phyloP scores from a whole-genome alignment of 2,113 vertebrate genomes.

The Baryphthengus martii region DNA sequence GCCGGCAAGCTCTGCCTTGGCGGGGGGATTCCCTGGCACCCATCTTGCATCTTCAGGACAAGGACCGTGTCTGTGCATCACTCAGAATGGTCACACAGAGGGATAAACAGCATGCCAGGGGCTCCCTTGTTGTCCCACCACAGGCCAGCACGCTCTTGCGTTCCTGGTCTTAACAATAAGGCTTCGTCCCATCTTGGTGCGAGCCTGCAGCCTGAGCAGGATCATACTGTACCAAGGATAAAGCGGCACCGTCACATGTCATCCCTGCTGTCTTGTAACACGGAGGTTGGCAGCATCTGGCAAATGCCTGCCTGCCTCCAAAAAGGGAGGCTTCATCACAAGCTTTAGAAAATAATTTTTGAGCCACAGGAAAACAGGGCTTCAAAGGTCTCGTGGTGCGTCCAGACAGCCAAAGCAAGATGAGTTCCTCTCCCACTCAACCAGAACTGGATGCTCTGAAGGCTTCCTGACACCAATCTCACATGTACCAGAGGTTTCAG shows the following conservation, averaged over 20 bases:
- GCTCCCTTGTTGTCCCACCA: neutral
- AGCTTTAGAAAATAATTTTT: neutral
- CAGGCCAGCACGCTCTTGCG: rapidly evolving
- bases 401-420: neutral
- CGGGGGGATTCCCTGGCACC: neutral
- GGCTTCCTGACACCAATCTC: neutral
- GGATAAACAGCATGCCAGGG: neutral
- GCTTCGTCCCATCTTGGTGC: neutral
- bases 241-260: neutral
- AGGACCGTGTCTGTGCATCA: neutral
- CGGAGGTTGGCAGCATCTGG: rapidly evolving
- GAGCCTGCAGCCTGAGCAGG: neutral
- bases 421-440: neutral
- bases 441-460: neutral
- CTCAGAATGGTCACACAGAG: rapidly evolving
- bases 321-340: too few relatives aligned
- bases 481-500: neutral
- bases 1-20: neutral
- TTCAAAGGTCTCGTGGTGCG: neutral
- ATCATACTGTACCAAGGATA: too few relatives aligned
- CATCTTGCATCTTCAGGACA: neutral
- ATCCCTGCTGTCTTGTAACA: neutral
- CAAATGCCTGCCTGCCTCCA: too few relatives aligned
- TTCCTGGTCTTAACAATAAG: neutral
- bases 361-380: neutral